phyloP scores from a whole-genome alignment of 2,888 invertebrate species.

The Leptinotarsa rubiginosa region DNA sequence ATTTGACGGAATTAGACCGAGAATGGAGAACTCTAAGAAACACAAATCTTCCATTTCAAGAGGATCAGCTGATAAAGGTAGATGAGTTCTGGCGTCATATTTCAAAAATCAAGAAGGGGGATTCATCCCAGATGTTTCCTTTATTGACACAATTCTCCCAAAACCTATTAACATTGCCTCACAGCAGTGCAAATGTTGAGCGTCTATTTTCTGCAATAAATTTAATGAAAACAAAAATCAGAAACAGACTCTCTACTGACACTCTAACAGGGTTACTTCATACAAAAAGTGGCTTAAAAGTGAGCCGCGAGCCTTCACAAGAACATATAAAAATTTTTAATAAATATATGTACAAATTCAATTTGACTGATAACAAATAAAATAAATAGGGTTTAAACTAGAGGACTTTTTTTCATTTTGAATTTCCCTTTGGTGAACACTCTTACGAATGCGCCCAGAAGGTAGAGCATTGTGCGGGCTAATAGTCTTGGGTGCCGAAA shows the following conservation, averaged over 20 bases:
- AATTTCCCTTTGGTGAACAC: too few species aligned
- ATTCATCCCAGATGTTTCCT: constrained; percentile 19
- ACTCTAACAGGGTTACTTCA: not conserved
- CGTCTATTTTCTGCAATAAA: not conserved
- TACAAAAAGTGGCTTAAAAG: constrained; percentile 2
- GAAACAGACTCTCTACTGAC: not conserved
- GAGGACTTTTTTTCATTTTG: not conserved
- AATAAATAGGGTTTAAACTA: not conserved
- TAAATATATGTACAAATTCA: constrained; percentile 4
- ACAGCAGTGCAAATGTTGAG: constrained; percentile 5
- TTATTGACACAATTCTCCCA: constrained; percentile 7
- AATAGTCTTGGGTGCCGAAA: too few species aligned
- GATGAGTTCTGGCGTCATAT: constrained; percentile 20
- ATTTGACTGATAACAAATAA: not conserved
- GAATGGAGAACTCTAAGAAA: constrained; percentile 18
- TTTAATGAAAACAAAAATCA: not conserved
- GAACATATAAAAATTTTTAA: not conserved
- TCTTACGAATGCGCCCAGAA: too few species aligned
- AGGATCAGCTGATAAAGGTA: constrained; percentile 15
- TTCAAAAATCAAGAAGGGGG: not conserved
- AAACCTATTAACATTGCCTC: constrained; percentile 13
- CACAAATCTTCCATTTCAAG: constrained; percentile 19
- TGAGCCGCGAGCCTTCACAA: not conserved
- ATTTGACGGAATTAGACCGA: constrained; percentile 9
- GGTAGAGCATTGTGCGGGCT: too few species aligned